Conservation (phyloP, 2,797 vertebrate genomes). For the Pangasius djambal region DNA sequence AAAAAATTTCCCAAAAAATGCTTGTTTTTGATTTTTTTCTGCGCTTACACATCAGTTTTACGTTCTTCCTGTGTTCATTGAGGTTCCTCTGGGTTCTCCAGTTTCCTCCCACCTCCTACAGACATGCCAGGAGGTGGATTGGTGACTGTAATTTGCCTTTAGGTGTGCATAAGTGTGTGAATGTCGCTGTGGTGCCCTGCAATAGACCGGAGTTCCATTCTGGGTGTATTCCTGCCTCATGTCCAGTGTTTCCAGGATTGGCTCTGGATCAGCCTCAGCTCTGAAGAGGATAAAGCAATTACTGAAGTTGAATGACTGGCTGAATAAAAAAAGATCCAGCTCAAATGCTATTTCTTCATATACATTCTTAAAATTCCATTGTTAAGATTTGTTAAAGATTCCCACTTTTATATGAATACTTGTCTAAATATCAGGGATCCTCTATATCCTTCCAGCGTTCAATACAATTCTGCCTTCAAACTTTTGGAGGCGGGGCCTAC, state of each 20-base stretch:
- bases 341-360: background rate
- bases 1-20: conserved; percentile 86
- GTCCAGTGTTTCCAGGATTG: background rate
- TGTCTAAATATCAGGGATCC: background rate
- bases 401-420: background rate
- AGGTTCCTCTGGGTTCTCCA: background rate
- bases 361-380: background rate
- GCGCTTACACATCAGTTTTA: background rate
- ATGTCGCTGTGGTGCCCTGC: background rate
- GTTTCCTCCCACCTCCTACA: background rate
- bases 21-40: background rate
- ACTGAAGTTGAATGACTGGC: background rate
- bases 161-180: background rate
- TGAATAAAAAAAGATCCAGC: background rate
- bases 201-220: background rate
- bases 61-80: background rate
- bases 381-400: background rate
- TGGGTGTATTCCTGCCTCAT: background rate
- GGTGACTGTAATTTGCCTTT: background rate
- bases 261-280: background rate
- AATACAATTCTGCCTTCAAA: background rate
- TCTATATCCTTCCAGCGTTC: background rate
- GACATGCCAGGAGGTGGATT: background rate
- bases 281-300: background rate
- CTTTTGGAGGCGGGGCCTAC: background rate